Conservation (phyloP, 2,888 invertebrate genomes). For the Folsomia candida region DNA sequence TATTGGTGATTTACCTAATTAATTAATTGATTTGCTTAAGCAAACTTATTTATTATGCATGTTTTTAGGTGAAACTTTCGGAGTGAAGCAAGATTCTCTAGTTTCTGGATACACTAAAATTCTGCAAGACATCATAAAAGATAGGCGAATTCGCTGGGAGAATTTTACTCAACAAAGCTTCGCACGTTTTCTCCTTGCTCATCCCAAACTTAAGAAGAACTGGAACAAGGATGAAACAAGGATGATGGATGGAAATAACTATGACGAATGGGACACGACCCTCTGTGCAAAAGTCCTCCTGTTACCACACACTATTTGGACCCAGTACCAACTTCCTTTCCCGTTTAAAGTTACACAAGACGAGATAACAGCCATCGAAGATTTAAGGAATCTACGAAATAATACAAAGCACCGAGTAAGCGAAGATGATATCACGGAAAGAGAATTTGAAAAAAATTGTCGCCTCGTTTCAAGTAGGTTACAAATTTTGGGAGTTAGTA, state of each 20-base stretch:
- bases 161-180: not conserved
- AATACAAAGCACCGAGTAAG: not conserved
- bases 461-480: not conserved
- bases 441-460: not conserved
- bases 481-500: not conserved
- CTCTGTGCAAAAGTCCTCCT: not conserved
- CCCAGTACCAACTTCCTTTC: not conserved
- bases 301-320: no score
- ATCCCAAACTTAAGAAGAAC: not conserved
- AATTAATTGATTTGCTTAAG: no score
- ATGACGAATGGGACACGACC: not conserved
- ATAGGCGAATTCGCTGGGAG: not conserved
- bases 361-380: not conserved
- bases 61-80: not conserved
- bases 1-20: no score
- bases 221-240: not conserved
- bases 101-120: not conserved
- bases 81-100: not conserved
- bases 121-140: not conserved
- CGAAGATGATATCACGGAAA: not conserved
- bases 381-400: not conserved
- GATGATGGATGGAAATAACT: not conserved
- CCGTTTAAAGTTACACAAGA: not conserved
- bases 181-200: not conserved
- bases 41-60: no score